Evolutionary conservation across 1,140 invertebrate species (phyloP), one percentile per base, ranked within the genome.

Genomic region (Chrysoperla carnea): DNA sequence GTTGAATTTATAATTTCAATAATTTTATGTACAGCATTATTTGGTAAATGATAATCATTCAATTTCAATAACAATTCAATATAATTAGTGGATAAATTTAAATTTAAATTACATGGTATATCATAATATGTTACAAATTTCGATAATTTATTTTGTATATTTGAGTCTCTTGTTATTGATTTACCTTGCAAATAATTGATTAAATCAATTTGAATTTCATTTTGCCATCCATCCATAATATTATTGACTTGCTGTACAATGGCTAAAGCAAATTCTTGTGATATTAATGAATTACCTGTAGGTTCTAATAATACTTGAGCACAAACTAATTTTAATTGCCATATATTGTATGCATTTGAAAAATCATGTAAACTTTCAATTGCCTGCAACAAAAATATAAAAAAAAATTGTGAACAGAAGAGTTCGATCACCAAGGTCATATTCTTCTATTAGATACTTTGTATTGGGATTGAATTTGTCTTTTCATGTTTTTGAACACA

Each of bases 311-410:
- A 46, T 51, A 68, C 62, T 46, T 69, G 68, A 5, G 66, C 62
- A 7, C 65, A 57, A 3, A 78, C 53, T 6, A 80, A 58, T 49
- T 76, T 78, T 13, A 78, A 63, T 54, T 81, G 78, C 76, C 78
- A 80, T 33, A 75, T 58, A 44, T 73, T 64, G 48, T 69, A 64
- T 2, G 63, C 59, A 6, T 57, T 67, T 4, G 73, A 67, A 15
- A 58, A 52, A 2, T 51, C 52, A 38, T 61, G 54, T 49, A 70
- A 56, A 44, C 54, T 60, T 47, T 60, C 59, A 46, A 71, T 52
- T 45, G 64, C 61, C 68, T 71, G 55, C 29, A 56, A 54, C 36
- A 39, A 46, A 44, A 49, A 48, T 49, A n/a, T n/a, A n/a, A n/a
- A n/a, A n/a, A n/a, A n/a, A n/a, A n/a, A n/a, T n/a, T n/a, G n/a